Conservation (phyloP, 2,888 invertebrate species). For the Ernsta delagoae region DNA sequence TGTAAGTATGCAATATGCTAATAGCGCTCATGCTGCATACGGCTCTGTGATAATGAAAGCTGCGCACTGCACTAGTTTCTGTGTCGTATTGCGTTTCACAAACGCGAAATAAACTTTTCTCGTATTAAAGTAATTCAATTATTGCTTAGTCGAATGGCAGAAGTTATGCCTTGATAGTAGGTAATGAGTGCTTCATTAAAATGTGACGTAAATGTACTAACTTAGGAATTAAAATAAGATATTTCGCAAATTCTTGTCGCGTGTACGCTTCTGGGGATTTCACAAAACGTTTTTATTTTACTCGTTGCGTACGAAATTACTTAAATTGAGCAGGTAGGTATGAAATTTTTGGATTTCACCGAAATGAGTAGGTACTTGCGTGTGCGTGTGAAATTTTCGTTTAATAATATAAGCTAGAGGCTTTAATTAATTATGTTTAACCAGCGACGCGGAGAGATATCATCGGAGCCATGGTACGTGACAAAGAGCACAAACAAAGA, state of each 20-base stretch:
- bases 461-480: conserved; percentile 51
- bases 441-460: conserved; percentile 59
- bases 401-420: conserved; percentile 35
- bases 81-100: neutral
- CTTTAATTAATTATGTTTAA: conserved; percentile 60
- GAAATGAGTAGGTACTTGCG: neutral
- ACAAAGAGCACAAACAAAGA: neutral
- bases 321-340: neutral
- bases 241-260: neutral
- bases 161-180: neutral
- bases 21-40: conserved; percentile 42
- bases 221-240: neutral
- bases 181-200: neutral
- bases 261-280: conserved; percentile 3
- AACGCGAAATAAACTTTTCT: conserved; percentile 15
- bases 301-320: conserved; percentile 1
- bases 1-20: conserved; percentile 42
- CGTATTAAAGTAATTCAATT: neutral
- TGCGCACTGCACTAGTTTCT: conserved; percentile 14
- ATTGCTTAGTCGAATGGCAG: neutral
- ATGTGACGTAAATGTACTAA: neutral
- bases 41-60: conserved; percentile 59
- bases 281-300: conserved; percentile 7
- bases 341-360: neutral
- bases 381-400: conserved; percentile 21